A percentile compares a stretch with the other conserved stretches of the same genome.
These are phyloP conservation scores for Alviniconcha marisindica DNA, from an alignment of 1,140 invertebrate species.

Conservation along the genomic window DNA sequence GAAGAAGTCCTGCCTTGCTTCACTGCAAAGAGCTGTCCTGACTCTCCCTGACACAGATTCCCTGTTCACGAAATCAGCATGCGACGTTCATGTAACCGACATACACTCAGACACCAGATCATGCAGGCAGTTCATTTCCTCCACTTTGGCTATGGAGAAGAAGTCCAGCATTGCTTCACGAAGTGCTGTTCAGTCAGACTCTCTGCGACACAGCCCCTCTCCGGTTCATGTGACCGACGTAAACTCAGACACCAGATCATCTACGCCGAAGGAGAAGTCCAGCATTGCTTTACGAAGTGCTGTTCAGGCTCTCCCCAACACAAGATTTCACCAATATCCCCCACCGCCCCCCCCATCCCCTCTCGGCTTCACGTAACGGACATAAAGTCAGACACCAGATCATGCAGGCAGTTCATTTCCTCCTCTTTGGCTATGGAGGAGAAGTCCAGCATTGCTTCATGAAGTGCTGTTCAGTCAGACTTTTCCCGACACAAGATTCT, in stretches of 20 bases:
- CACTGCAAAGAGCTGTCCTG: background rate
- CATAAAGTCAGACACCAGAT: constrained; percentile 7
- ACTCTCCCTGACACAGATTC: background rate
- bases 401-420: too few species aligned
- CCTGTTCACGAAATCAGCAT: constrained; percentile 5
- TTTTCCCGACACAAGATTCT: background rate
- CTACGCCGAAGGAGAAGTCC: too few species aligned
- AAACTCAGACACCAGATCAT: constrained; percentile 21
- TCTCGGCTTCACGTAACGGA: background rate
- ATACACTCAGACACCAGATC: constrained; percentile 25
- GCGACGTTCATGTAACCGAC: constrained; percentile 32
- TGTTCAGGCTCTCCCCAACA: background rate
- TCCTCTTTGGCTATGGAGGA: background rate
- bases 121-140: constrained; percentile 47
- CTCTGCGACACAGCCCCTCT: too few species aligned
- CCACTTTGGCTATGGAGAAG: background rate
- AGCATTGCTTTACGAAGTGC: too few species aligned
- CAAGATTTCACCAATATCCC: too few species aligned
- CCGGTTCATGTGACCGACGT: background rate
- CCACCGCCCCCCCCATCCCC: too few species aligned
- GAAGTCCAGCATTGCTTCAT: too few species aligned
- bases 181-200: too few species aligned
- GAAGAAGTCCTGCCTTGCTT: too few species aligned
- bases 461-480: too few species aligned
- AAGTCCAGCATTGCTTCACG: too few species aligned